Base-by-base conservation (phyloP, 37 sponge, comb jelly and placozoan genomes). In the Amphimedon queenslandica region DNA sequence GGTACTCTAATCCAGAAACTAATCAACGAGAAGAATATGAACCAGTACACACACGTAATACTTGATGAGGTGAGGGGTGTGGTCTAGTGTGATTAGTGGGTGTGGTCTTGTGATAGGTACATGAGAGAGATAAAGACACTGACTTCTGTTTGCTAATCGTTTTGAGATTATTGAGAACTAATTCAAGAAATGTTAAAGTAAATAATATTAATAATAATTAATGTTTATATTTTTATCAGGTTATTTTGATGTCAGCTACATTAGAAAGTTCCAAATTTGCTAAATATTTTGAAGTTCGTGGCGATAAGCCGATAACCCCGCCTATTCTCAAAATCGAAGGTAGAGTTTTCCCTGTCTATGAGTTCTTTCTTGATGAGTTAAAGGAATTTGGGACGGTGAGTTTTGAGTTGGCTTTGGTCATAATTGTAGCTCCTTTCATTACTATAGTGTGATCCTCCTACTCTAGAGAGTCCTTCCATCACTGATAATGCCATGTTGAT, bases 221-320 rank as follows among this genome's bases (percentile, higher is more conserved):
- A 6, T 25, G 35, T 8, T 42, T 36, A 2, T 23, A 32, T 60
- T 4, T 33, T 3, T 13, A 39, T 16, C 57, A 91, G 87, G 84
- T 96, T 30, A 66, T 96, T 3, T 78, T 97, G 34, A 97, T 97
- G 98, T 97, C 98, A 34, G 98, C 98, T 27, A 93, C 98, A 0
- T 65, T 97, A 31, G 89, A 93, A 43, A 77, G 82, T 4, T 34
- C 72, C 27, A 29, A 65, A 31, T 97, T 90, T 67, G 72, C 94
- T 10, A 71, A 72, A 34, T 97, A 97, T 70, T 97, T 97, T 61
- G 41, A 78, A 2, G 35, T 38, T 1, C 65, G 36, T 58, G 73
- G 64, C 2, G 83, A 76, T 30, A 55, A 38, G 23, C 78, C 70
- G 25, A 27, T 35, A 32, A 83, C 86, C 4, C 86, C 94, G 21